Evolutionary conservation across 2,113 vertebrate genomes (phyloP).

Genomic region (Stegostoma tigrinum): DNA sequence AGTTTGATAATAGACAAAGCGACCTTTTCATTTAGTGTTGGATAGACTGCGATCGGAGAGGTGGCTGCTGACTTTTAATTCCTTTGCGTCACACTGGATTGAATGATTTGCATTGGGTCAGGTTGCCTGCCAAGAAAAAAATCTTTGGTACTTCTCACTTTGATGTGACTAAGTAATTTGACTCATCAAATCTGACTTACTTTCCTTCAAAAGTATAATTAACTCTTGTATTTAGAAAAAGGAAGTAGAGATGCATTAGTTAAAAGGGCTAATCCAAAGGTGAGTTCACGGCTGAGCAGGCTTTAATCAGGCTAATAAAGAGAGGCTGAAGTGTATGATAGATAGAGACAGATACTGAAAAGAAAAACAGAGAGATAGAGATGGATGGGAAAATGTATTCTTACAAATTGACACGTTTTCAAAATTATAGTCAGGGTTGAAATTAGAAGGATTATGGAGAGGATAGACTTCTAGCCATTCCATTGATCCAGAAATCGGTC

Average conservation of each 20-base stretch:
- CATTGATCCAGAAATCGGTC: too few species aligned
- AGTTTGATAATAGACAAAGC: background rate
- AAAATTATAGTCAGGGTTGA: background rate
- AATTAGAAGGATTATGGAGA: background rate
- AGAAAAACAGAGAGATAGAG: background rate
- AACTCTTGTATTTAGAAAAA: background rate
- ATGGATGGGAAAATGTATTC: background rate
- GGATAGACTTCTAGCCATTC: too few species aligned
- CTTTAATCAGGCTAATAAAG: background rate
- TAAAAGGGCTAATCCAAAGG: background rate
- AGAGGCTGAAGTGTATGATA: background rate
- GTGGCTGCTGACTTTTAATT: background rate
- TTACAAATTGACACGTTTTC: background rate
- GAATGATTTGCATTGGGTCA: constrained; percentile 9
- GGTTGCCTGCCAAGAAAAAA: background rate
- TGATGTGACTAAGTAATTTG: background rate
- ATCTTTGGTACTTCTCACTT: background rate
- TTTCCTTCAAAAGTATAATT: background rate
- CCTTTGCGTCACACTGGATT: background rate
- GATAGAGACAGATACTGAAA: background rate
- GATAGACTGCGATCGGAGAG: constrained; percentile 4
- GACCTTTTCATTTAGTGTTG: constrained; percentile 18
- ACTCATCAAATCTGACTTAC: background rate
- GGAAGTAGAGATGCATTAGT: background rate
- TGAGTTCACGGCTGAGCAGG: background rate